Evolutionary conservation across 1,140 invertebrate genomes (phyloP).

Genomic region (Drosophila pectinifera): DNA sequence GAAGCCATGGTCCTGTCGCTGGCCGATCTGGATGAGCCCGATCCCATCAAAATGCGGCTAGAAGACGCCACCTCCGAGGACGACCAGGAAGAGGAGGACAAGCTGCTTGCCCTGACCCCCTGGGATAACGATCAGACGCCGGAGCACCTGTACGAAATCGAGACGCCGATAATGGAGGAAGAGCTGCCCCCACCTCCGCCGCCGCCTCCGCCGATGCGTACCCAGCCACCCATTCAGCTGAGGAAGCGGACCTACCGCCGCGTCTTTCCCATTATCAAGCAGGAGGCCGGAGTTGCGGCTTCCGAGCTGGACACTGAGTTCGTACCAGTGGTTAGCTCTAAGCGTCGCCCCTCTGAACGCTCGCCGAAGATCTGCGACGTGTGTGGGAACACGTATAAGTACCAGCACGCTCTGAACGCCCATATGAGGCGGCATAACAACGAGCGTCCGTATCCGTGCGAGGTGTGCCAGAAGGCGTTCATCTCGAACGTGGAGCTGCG

Average conservation of each 20-base stretch:
- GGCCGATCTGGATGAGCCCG: slow-evolving; percentile 1
- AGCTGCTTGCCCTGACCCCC: slow-evolving; percentile 4
- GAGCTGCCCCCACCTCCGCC: not conserved
- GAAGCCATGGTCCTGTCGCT: slow-evolving; percentile 17
- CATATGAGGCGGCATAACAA: slow-evolving; percentile 83
- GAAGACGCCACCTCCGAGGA: not conserved
- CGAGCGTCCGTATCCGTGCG: slow-evolving; percentile 75
- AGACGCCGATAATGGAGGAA: slow-evolving; percentile 27
- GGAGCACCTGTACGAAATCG: slow-evolving; percentile 36
- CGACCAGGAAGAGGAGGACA: slow-evolving; percentile 3
- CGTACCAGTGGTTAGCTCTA: not conserved
- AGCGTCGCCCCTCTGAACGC: slow-evolving; percentile 43
- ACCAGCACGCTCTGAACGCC: slow-evolving; percentile 78
- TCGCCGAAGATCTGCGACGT: slow-evolving; percentile 79
- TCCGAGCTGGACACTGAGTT: not conserved
- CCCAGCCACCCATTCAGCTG: not conserved
- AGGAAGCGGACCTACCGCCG: slow-evolving; percentile 25
- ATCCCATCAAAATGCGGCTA: slow-evolving; percentile 20
- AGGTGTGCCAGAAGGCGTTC: slow-evolving; percentile 81
- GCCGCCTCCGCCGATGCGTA: not conserved
- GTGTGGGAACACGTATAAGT: slow-evolving; percentile 83
- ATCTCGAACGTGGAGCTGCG: slow-evolving; percentile 82
- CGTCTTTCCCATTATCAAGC: slow-evolving; percentile 15
- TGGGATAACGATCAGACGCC: slow-evolving; percentile 36
- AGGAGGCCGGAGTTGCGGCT: not conserved